These are phyloP conservation scores for Podotricha telesiphe DNA, from an alignment of 2,888 invertebrate species.

Conservation along the genomic window DNA sequence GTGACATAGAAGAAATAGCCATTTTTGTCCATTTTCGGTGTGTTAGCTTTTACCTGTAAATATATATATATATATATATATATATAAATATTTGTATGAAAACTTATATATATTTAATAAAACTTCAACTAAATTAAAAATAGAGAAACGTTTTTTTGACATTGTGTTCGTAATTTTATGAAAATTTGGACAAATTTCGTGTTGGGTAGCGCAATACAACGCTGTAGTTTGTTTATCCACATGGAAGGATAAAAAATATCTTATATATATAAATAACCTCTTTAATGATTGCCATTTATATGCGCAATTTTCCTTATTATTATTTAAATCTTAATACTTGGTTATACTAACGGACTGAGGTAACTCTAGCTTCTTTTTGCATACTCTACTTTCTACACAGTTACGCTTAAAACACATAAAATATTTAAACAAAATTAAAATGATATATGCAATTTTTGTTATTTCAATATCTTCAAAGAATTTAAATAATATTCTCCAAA, in stretches of 20 bases:
- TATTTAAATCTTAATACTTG: neutral
- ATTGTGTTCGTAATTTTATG: neutral
- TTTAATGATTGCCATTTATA: too few relatives aligned
- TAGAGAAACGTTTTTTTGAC: too few relatives aligned
- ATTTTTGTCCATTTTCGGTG: constrained; percentile 79
- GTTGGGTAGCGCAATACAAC: neutral
- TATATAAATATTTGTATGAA: neutral
- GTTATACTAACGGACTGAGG: too few relatives aligned
- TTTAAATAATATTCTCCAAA: constrained; percentile 30
- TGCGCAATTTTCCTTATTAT: neutral
- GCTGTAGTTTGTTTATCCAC: neutral
- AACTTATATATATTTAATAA: too few relatives aligned
- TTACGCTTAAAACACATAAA: too few relatives aligned
- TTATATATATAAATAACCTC: too few relatives aligned
- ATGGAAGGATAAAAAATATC: too few relatives aligned
- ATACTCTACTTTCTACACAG: too few relatives aligned
- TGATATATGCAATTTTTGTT: neutral
- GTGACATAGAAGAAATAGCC: constrained; percentile 80
- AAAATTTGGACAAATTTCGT: neutral
- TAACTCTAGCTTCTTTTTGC: too few relatives aligned
- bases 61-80: neutral
- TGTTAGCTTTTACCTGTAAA: constrained; percentile 74
- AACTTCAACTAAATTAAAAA: neutral
- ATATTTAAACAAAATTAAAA: too few relatives aligned
- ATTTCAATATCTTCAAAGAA: constrained; percentile 22